Percentiles rank a stretch among this genome's conserved stretches.
These are phyloP conservation scores for Drosophila takahashii DNA, from an alignment of 1,140 invertebrate genomes.

Conservation along the genomic window DNA sequence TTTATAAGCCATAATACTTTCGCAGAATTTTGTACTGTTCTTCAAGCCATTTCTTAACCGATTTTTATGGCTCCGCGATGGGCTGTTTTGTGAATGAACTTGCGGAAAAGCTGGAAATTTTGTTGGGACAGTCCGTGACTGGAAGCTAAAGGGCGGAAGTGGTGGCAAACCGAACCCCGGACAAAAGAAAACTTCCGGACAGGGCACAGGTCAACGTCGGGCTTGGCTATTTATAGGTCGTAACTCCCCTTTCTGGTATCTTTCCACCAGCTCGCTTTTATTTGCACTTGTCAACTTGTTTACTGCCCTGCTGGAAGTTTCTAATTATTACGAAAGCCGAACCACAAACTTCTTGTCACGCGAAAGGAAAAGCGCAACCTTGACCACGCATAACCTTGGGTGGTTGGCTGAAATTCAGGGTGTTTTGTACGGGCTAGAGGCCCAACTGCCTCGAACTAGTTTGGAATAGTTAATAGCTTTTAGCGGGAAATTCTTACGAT, in stretches of 20 bases:
- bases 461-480: neutral
- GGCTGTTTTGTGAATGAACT: slow-evolving; percentile 71
- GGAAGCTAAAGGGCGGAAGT: slow-evolving; percentile 1
- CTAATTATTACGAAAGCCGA: slow-evolving; percentile 34
- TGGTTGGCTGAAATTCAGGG: neutral
- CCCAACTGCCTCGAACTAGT: slow-evolving; percentile 23
- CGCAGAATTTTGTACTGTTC: neutral
- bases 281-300: slow-evolving; percentile 63
- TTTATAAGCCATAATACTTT: neutral
- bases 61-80: slow-evolving; percentile 33
- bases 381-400: slow-evolving; percentile 48
- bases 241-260: slow-evolving; percentile 21
- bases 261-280: slow-evolving; percentile 30
- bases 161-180: slow-evolving; percentile 1
- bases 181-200: slow-evolving; percentile 14
- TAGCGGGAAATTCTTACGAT: neutral
- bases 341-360: slow-evolving; percentile 46
- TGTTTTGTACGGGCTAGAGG: too few species aligned
- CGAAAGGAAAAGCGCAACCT: slow-evolving; percentile 38
- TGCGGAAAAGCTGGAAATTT: slow-evolving; percentile 22
- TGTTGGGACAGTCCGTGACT: slow-evolving; percentile 26
- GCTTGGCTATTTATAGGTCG: slow-evolving; percentile 46
- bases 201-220: slow-evolving; percentile 37
- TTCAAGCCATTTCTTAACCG: slow-evolving; percentile 35
- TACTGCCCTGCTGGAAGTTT: slow-evolving; percentile 47